phyloP scores from a whole-genome alignment of 2,888 invertebrate genomes.

The Pardosa pseudoannulata region DNA sequence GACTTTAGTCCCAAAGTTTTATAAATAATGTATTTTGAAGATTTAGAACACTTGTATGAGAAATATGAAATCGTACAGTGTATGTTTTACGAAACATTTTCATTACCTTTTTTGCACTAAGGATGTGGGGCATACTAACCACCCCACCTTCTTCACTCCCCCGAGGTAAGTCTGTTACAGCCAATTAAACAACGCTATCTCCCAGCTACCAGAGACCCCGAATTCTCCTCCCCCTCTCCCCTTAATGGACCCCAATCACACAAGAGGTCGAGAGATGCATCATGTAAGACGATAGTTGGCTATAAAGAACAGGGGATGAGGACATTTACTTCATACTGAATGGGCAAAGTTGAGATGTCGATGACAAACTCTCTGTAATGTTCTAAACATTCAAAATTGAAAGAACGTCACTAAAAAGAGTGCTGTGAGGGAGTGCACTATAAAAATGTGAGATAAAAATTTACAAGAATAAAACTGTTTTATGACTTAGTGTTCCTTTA shows the following conservation, averaged over 20 bases:
- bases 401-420: no score
- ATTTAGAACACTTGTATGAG: no score
- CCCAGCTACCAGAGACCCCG: background rate
- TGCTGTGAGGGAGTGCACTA: no score
- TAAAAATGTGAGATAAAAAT: no score
- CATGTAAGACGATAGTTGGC: background rate
- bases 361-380: background rate
- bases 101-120: no score
- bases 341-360: background rate
- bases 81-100: no score
- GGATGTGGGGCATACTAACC: background rate
- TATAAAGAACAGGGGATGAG: background rate
- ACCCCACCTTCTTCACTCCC: background rate
- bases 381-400: no score
- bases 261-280: constrained; percentile 5
- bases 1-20: no score
- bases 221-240: background rate
- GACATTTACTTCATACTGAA: background rate
- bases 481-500: no score
- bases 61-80: no score
- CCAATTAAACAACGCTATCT: constrained; percentile 14
- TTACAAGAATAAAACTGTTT: no score
- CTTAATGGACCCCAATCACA: constrained; percentile 15
- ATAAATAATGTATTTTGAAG: no score
- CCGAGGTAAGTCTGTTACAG: constrained; percentile 3